Percentiles rank a stretch among this genome's conserved stretches.
Evolutionary conservation across 2,888 invertebrate genomes (phyloP).

Genomic region (Cheilosia vulpina): DNA sequence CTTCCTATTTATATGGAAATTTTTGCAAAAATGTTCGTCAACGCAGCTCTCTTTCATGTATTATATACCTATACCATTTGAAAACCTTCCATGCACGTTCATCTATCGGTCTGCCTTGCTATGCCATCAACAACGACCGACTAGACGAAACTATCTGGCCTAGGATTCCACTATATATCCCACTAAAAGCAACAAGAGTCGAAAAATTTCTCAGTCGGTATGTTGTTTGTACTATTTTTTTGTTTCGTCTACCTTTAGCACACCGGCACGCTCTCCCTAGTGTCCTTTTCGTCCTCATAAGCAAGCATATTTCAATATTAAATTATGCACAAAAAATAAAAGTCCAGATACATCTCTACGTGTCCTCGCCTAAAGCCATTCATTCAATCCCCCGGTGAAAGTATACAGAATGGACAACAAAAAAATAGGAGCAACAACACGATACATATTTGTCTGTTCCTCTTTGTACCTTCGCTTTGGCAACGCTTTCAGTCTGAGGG

Average conservation of each 20-base stretch:
- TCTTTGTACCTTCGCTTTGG: conserved; percentile 29
- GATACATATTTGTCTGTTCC: conserved; percentile 53
- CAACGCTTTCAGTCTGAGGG: conserved; percentile 17
- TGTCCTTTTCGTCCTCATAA: conserved; percentile 60
- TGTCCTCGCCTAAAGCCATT: conserved; percentile 57
- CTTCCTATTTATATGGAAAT: conserved; percentile 66
- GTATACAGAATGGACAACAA: conserved; percentile 16
- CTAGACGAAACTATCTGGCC: conserved; percentile 52
- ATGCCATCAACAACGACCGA: conserved; percentile 24
- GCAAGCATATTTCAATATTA: conserved; percentile 66
- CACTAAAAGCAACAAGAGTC: conserved; percentile 26
- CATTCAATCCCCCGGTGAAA: conserved; percentile 41
- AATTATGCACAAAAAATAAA: conserved; percentile 64
- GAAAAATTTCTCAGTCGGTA: not conserved
- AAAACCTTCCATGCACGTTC: not conserved
- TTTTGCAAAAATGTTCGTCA: conserved; percentile 51
- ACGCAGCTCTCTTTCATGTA: conserved; percentile 3
- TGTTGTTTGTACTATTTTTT: conserved; percentile 42
- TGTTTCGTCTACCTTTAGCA: not conserved
- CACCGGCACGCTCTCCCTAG: conserved; percentile 5
- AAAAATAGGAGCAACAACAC: conserved; percentile 23
- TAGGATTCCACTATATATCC: conserved; percentile 23
- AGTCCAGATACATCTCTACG: conserved; percentile 55
- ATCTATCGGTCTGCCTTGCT: not conserved
- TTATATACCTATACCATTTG: not conserved